Conservation (phyloP, 2,113 vertebrate species). For the Merops nubicus region DNA sequence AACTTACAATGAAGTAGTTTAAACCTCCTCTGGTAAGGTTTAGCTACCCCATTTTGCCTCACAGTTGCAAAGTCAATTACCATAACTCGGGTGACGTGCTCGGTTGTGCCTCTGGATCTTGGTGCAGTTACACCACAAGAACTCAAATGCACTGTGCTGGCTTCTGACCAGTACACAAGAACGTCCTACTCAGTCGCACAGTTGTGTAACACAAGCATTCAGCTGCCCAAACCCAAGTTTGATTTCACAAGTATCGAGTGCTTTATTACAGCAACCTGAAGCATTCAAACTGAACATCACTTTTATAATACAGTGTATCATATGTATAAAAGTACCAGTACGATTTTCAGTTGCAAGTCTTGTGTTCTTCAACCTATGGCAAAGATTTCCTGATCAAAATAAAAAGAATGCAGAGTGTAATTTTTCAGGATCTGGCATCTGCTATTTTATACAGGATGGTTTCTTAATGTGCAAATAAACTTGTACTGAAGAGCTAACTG, state of each 20-base stretch:
- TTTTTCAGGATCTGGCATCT: constrained; percentile 67
- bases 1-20: not conserved
- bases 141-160: constrained; percentile 29
- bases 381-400: constrained; percentile 54
- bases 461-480: constrained; percentile 83
- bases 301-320: constrained; percentile 82
- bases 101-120: not conserved
- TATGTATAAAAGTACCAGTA: constrained; percentile 87
- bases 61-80: not conserved
- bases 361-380: constrained; percentile 81
- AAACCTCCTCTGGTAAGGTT: not conserved
- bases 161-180: constrained; percentile 12
- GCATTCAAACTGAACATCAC: constrained; percentile 83
- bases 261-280: constrained; percentile 90
- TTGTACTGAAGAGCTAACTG: constrained; percentile 72
- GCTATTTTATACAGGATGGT: constrained; percentile 72
- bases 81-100: not conserved
- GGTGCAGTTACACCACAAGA: not conserved
- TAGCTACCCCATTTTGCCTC: not conserved
- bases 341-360: constrained; percentile 74
- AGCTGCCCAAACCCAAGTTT: constrained; percentile 42
- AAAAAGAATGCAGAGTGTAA: constrained; percentile 83
- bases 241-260: constrained; percentile 83
- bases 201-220: constrained; percentile 17
- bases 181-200: not conserved